Evolutionary conservation across 2,113 vertebrate genomes (phyloP).

Genomic region (Rousettus leschenaultii): DNA sequence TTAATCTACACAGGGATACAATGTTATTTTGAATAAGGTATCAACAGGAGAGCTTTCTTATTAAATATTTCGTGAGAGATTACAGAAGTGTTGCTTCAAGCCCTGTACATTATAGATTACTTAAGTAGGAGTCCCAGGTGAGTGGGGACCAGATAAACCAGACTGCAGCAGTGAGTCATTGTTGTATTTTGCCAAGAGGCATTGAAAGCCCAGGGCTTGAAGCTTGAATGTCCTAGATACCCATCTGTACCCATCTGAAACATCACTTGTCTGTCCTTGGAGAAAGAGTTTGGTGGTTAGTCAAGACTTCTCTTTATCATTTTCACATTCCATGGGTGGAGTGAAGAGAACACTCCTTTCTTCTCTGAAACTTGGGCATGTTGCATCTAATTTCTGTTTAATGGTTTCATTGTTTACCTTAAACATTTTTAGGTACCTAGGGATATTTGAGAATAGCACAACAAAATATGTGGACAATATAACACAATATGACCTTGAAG

Average conservation of each 20-base stretch:
- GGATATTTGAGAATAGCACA: not conserved
- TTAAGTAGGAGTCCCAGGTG: not conserved
- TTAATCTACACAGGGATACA: not conserved
- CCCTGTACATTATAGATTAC: not conserved
- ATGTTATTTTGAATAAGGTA: not conserved
- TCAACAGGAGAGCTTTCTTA: conserved; percentile 1
- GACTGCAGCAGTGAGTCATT: not conserved
- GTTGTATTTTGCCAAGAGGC: not conserved
- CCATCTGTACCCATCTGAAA: not conserved
- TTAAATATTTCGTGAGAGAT: not conserved
- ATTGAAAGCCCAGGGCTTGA: not conserved
- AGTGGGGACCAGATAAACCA: not conserved
- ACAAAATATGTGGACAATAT: not conserved
- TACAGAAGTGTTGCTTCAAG: not conserved
- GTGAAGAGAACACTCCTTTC: not conserved
- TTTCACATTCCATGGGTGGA: not conserved
- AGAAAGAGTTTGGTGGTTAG: not conserved
- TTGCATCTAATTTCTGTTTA: not conserved
- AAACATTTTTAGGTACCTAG: not conserved
- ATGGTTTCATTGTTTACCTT: not conserved
- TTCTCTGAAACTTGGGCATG: not conserved
- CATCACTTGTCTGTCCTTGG: not conserved
- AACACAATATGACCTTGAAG: not conserved
- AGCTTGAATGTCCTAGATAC: not conserved
- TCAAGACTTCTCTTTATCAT: not conserved